Base-by-base conservation (phyloP, 2,113 vertebrate genomes). In the human region DNA sequence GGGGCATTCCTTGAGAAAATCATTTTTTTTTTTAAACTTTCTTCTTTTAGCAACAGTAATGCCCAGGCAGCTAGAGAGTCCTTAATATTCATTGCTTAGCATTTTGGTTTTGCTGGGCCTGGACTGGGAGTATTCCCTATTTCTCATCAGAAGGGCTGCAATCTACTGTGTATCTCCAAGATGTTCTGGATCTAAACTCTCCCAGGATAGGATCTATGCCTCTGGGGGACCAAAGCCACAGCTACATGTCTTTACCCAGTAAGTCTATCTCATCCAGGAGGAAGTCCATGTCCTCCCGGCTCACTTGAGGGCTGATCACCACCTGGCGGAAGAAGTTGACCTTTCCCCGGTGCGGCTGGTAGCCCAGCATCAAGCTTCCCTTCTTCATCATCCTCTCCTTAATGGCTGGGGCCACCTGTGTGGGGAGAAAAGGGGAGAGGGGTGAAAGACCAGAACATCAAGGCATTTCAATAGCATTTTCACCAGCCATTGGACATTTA, bases 251-350 rank as follows among this genome's bases (percentile, higher is more conserved):
- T 96, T 98, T 98, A 38, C 99, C 99, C 81, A 99, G 99, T 0
- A 97, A 97, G 43, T 99, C 97, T 1, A 99, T 99, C 97, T 99
- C 99, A 52, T 99, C 99, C 97, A 99, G 98, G 90, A 99, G 97
- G 97, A 99, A 99, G 98, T 99, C 99, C 98, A 99, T 98, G 97
- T 99, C 99, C 88, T 99, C 98, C 52, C 98, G 98, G 98, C 98
- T 98, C 84, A 99, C 98, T 78, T 99, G 99, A 0, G 99, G 99
- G 83, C 98, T 99, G 98, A 99, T 99, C 79, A 99, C 92, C 81
- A 99, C 98, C 97, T 99, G 99, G 76, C 99, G 99, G 98, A 99
- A 99, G 96, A 99, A 99, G 98, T 99, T 99, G 92, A 99, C 98
- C 90, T 99, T 99, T 92, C 98, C 98, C 1, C 81, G 75, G 23